Evolutionary conservation across 2,797 vertebrate species (phyloP), one percentile per base, ranked within the genome.

Genomic region (Setipinna tenuifilis): DNA sequence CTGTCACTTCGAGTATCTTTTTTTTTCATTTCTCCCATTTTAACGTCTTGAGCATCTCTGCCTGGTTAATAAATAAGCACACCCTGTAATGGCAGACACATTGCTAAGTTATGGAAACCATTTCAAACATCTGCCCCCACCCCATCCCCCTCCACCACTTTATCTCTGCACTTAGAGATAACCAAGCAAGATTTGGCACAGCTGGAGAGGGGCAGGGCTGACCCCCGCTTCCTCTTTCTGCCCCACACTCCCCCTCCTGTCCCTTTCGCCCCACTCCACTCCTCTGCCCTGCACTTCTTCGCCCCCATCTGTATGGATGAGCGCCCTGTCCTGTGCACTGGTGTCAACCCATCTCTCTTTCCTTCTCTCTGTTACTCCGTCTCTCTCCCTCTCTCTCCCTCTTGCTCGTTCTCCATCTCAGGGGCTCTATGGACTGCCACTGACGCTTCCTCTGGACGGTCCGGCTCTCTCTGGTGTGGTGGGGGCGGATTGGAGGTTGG

Each of bases 21-120:
- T 87, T 85, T 68, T 6, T 46, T 78, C 5, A 41, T 41, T 85
- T 78, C 71, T 44, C 57, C 82, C 75, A 81, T 81, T 81, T 86
- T 81, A 86, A 83, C 86, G 82, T 88, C 89, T 85, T 82, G 86
- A 87, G 88, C 82, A 85, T 81, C 88, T 87, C 86, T 57, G 86
- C 75, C 87, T 90, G 87, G 89, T 91, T 91, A 90, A 92, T 91
- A 91, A 91, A 92, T 89, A 90, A 90, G 87, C 82, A 91, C 85
- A 82, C 9, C 82, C 87, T 71, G 87, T 91, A 87, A 88, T 83
- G 89, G 85, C 88, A 88, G 86, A 86, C 86, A 87, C 68, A 82
- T 85, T 84, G 87, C 68, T 31, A 75, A 83, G 90, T 87, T 89
- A 90, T 81, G 58, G 89, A 89, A 87, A 87, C 89, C 89, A 87